Evolutionary conservation across 2,888 invertebrate genomes (phyloP).

Genomic region (Willowsia nigromaculata): DNA sequence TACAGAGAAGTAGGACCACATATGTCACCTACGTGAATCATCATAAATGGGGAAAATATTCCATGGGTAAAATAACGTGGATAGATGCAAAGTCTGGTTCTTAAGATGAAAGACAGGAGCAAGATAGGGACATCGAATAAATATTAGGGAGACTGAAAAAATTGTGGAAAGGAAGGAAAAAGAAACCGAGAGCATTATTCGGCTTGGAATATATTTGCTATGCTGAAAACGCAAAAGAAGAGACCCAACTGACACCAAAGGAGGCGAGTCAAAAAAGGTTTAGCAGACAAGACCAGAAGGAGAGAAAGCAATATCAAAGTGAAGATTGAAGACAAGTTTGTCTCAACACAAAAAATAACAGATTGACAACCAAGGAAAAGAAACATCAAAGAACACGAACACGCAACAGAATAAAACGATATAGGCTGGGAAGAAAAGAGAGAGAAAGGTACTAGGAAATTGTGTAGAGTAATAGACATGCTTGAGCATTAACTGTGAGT

Average conservation of each 20-base stretch:
- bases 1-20: not conserved
- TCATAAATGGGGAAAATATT: constrained; percentile 7
- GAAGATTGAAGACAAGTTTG: constrained; percentile 45
- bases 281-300: constrained; percentile 7
- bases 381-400: constrained; percentile 63
- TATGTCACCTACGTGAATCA: constrained; percentile 21
- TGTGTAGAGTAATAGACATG: not conserved
- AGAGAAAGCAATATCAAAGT: constrained; percentile 23
- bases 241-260: constrained; percentile 15
- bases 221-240: not conserved
- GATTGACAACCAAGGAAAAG: not conserved
- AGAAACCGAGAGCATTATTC: constrained; percentile 3
- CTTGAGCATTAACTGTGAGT: no score
- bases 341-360: constrained; percentile 24
- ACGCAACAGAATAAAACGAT: not conserved
- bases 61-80: not conserved
- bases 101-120: not conserved
- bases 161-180: not conserved
- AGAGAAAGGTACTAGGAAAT: not conserved
- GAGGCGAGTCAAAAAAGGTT: constrained; percentile 2
- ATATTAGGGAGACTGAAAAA: not conserved
- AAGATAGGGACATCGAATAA: not conserved
- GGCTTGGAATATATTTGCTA: not conserved
- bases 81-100: not conserved
- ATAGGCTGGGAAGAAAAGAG: not conserved